phyloP scores from a whole-genome alignment of 2,797 vertebrate genomes.

The Pipistrellus pipistrellus region DNA sequence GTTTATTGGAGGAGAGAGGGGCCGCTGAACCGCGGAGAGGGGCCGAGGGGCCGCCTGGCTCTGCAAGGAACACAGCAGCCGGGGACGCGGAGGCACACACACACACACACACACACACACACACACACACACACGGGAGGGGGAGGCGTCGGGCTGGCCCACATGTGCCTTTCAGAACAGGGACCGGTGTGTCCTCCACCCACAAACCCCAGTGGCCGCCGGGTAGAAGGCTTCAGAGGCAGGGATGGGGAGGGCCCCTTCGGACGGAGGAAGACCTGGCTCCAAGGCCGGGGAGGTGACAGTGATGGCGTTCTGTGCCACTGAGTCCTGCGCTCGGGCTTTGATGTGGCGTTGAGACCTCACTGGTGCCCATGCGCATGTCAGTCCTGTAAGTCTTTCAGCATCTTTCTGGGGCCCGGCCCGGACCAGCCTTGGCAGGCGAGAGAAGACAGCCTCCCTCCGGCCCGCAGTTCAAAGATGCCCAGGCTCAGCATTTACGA shows the following conservation, averaged over 20 bases:
- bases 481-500: rapidly evolving
- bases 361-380: rapidly evolving
- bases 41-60: conserved; percentile 87
- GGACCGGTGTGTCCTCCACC: neutral
- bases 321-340: rapidly evolving
- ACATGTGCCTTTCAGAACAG: conserved; percentile 1
- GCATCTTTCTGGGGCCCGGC: neutral
- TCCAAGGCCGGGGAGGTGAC: neutral
- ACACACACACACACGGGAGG: neutral
- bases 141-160: neutral
- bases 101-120: neutral
- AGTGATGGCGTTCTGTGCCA: rapidly evolving
- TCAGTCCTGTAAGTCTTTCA: neutral
- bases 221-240: conserved; percentile 65
- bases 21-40: conserved; percentile 88
- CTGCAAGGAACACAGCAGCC: conserved; percentile 84
- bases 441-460: neutral
- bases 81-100: neutral
- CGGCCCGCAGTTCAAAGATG: neutral
- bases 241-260: conserved; percentile 34
- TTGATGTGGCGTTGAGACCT: no score
- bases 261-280: neutral
- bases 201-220: neutral
- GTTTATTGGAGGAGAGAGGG: conserved; percentile 98
- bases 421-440: neutral